A percentile compares a stretch with the other conserved stretches of the same genome.
phyloP scores from a whole-genome alignment of 2,113 vertebrate species.

The Calypte anna region DNA sequence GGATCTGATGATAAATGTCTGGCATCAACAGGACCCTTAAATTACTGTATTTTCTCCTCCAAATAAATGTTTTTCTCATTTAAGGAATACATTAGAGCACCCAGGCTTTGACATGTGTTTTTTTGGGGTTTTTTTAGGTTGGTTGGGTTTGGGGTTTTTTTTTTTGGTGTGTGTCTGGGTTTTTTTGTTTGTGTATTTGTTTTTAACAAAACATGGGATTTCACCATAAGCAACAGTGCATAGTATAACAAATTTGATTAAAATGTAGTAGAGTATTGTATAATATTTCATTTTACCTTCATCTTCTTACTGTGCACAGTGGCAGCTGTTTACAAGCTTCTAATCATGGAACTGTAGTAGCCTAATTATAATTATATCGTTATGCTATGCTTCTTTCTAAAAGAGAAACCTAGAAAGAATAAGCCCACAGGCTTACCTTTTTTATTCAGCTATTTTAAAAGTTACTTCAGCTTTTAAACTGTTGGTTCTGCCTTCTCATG shows the following conservation, averaged over 20 bases:
- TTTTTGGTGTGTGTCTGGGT: neutral
- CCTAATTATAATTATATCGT: neutral
- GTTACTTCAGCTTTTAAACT: neutral
- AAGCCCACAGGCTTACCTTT: neutral
- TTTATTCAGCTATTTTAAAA: neutral
- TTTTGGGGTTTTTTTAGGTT: neutral
- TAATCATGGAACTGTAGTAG: neutral
- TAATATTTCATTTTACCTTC: neutral
- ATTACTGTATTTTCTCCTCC: neutral
- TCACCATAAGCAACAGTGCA: neutral
- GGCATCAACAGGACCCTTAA: neutral
- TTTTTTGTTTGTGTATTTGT: too few relatives aligned
- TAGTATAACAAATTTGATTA: neutral
- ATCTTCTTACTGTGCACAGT: neutral
- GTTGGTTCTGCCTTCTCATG: neutral
- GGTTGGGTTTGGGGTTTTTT: too few relatives aligned
- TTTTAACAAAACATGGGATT: neutral
- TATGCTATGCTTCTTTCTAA: neutral
- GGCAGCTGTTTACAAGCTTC: neutral
- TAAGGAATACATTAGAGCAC: neutral
- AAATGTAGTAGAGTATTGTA: neutral
- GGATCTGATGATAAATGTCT: neutral
- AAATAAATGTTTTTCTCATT: neutral
- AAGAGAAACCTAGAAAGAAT: neutral
- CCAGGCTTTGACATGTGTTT: neutral